A percentile compares a stretch with the other conserved stretches of the same genome.
phyloP scores from a whole-genome alignment of 2,888 invertebrate genomes.

The Melanostoma mellinum region DNA sequence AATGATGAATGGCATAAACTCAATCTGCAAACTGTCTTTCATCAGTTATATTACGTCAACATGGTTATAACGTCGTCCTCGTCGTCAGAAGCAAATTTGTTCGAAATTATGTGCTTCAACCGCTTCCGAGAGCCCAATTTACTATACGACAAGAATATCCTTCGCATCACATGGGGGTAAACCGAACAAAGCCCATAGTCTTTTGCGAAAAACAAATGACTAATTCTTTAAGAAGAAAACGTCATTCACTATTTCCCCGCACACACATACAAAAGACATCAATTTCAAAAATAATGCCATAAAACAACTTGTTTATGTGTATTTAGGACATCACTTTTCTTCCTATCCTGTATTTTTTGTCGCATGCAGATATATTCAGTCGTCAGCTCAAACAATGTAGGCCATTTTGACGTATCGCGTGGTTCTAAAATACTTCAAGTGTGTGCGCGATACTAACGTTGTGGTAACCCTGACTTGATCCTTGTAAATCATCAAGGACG shows the following conservation, averaged over 20 bases:
- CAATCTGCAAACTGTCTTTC: constrained; percentile 22
- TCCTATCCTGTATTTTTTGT: neutral
- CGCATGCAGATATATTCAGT: constrained; percentile 62
- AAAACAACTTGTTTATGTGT: neutral
- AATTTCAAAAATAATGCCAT: neutral
- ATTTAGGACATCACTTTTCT: constrained; percentile 8
- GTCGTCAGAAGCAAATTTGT: constrained; percentile 13
- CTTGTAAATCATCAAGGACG: constrained; percentile 64
- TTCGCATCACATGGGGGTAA: neutral
- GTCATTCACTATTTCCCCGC: neutral
- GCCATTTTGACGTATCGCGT: constrained; percentile 13
- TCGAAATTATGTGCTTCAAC: constrained; percentile 18
- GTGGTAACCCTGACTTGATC: constrained; percentile 48
- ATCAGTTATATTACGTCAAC: constrained; percentile 18
- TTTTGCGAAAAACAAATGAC: constrained; percentile 22
- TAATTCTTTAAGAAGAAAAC: constrained; percentile 5
- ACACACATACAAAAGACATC: neutral
- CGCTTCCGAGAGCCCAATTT: constrained; percentile 13
- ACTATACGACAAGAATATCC: neutral
- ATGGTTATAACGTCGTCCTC: neutral
- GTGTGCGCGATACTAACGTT: neutral
- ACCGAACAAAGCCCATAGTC: constrained; percentile 9
- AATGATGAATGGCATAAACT: constrained; percentile 25
- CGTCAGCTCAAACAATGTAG: constrained; percentile 13
- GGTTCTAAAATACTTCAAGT: constrained; percentile 34